Base-by-base conservation (phyloP, 2,888 invertebrate species). In the Ennomos quercinarius region DNA sequence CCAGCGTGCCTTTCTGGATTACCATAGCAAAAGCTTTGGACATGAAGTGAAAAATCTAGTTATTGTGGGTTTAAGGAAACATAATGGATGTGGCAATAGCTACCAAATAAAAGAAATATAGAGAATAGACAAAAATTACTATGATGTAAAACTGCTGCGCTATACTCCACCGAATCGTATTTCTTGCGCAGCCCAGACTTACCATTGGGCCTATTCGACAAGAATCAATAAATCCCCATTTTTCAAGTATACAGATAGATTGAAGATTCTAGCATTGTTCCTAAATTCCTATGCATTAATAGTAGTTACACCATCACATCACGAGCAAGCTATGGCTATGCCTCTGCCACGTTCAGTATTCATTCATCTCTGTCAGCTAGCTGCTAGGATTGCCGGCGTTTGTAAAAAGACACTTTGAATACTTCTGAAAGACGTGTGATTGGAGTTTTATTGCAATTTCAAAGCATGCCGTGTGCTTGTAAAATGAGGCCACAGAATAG, bases 401-500 rank as follows among this genome's bases (percentile, higher is more conserved):
- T 75, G 74, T 76, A 83, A 84, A 80, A 86, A 81, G 78, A 78
- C 78, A 80, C 79, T 81, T 78, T 76, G 72, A 75, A 73, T 67
- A 73, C 80, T 78, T 57, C 75, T 81, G 77, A 83, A 81, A 77
- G 71, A 78, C 81, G 76, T 82, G 81, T 85, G 86, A 87, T 87
- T 87, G 87, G 79, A 81, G 79, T 81, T 80, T 84, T 85, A 87
- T 86, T 86, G 84, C 83, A 83, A 72, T 80, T 83, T 78, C 76
- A 75, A 77, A 79, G 77, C 79, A 71, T 73, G 71, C 70, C 71
- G 57, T 63, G 61, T 55, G 59, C 61, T 36, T 60, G 57, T 55
- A 44, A 8, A 50, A 45, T 17, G 27, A 12, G 5, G 43, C 38
- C 47, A 39, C 34, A 42, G 45, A 40, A 27, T 39, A 13, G 27